Evolutionary conservation across 2,113 vertebrate genomes (phyloP), one percentile per base, ranked within the genome.

Genomic region (Halcyon malimbica): DNA sequence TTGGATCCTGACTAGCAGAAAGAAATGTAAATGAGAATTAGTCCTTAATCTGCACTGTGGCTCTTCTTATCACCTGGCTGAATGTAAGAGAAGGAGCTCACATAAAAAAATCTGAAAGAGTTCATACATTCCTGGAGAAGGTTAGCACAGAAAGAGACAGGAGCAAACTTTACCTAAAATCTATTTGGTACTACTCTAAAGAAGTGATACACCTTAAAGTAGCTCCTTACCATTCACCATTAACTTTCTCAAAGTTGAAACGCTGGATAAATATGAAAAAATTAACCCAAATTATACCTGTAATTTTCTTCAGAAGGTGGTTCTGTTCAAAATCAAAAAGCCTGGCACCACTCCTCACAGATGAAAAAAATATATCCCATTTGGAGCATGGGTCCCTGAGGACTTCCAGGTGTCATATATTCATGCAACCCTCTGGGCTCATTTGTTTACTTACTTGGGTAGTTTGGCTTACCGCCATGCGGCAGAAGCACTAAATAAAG

Each of bases 391-490:
- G n/a, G 53, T 80, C 46, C 46, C 73, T 59, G 35, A 74, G 51
- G 87, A 86, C 60, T 81, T 51, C n/a, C 67, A 84, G 53, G 42
- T 44, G 48, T 74, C 56, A 86, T 41, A 37, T n/a, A 76, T 53
- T 94, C 78, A 74, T 1, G 5, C 37, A 92, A 28, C 35, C 31
- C 42, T 78, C 62, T 68, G 56, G 65, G 26, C 53, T 79, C 31
- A 41, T 89, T 87, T 93, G 81, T 78, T 96, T 92, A 88, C 51
- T 94, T 64, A 48, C 16, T 93, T 78, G 64, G 56, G 56, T 71
- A 68, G 56, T 78, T 90, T 16, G 2, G 51, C 68, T 91, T 83
- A 81, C 0, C 0, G 46, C 79, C 56, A 48, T 41, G 31, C 60
- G 89, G 73, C 33, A 68, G 93, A 92, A 90, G 24, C 71, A 77